Base-by-base conservation (phyloP, 2,113 vertebrate genomes). In the Rana temporaria region DNA sequence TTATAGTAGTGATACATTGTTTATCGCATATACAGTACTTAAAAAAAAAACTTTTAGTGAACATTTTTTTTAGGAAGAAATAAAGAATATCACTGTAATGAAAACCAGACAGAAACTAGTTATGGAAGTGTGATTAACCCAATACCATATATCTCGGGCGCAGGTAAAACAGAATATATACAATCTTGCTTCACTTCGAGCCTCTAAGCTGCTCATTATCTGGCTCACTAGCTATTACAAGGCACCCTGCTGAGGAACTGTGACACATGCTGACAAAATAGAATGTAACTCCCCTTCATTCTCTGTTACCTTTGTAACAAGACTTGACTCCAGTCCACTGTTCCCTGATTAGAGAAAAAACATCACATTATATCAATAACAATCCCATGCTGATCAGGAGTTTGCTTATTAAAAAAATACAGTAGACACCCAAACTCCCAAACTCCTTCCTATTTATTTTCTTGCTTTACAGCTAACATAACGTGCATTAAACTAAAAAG, bases 201-300 rank as follows among this genome's bases (percentile, higher is more conserved):
- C 26, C 70, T 82, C 71, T 74, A 74, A 55, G 60, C 30, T 82
- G 42, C 60, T 82, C 70, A 66, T 82, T 74, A 82, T 82, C 48
- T 82, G 80, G 70, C 70, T 82, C 26, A 65, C 70, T 55, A 65
- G 79, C 34, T 73, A 60, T 81, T 65, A 73, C 69, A 81, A 65
- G 42, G 68, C 60, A 55, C 48, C 65, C 79, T 65, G 69, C 79
- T 73, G 79, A 59, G 42, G 24, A 80, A 56, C 79, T 65, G 22
- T 81, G 79, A 82, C 70, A 82, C 70, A 81, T 56, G 70, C 80
- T 82, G 80, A 74, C 80, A 74, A 74, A 82, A 81, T 74, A 74
- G 52, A 65, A 82, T 57, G 42, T 55, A 38, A 74, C 60, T 82
- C 69, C 42, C 24, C 48, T 53, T 65, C 60, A 65, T 73, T 82